A percentile compares a stretch with the other conserved stretches of the same genome.
These are phyloP conservation scores for Plusia festucae DNA, from an alignment of 2,888 invertebrate species.

Conservation along the genomic window DNA sequence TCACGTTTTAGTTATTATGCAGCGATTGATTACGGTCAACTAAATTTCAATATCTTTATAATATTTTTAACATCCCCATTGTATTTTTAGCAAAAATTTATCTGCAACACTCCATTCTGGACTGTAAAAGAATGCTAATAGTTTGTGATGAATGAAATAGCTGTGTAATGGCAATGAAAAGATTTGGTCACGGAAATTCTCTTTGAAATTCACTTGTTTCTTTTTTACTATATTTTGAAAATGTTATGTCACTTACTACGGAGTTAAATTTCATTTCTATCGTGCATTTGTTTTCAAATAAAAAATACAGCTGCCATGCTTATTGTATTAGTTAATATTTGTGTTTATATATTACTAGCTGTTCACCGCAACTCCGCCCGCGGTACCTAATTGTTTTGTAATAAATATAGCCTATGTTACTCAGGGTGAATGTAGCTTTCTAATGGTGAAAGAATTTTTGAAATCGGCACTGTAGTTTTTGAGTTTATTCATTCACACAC, in stretches of 20 bases:
- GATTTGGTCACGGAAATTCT: not conserved
- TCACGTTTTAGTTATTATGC: not conserved
- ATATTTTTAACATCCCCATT: not conserved
- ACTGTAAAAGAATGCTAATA: constrained; percentile 7
- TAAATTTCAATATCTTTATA: not conserved
- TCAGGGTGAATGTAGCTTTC: no score
- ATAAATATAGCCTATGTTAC: no score
- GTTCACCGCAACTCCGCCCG: no score
- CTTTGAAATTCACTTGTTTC: not conserved
- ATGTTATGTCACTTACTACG: not conserved
- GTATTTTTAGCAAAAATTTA: not conserved
- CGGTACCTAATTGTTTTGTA: no score
- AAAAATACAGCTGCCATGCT: no score
- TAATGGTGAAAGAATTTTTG: no score
- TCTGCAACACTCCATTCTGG: not conserved
- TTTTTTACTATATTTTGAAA: not conserved
- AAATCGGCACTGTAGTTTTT: no score
- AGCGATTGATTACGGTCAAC: constrained; percentile 2
- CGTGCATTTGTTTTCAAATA: not conserved
- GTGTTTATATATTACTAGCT: no score
- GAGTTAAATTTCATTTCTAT: not conserved
- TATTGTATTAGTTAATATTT: no score
- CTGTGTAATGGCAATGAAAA: not conserved
- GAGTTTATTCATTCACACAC: no score
- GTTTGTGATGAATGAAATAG: not conserved